Evolutionary conservation across 92 coral and sea anemone genomes (phyloP).

Genomic region (Porites lobata): DNA sequence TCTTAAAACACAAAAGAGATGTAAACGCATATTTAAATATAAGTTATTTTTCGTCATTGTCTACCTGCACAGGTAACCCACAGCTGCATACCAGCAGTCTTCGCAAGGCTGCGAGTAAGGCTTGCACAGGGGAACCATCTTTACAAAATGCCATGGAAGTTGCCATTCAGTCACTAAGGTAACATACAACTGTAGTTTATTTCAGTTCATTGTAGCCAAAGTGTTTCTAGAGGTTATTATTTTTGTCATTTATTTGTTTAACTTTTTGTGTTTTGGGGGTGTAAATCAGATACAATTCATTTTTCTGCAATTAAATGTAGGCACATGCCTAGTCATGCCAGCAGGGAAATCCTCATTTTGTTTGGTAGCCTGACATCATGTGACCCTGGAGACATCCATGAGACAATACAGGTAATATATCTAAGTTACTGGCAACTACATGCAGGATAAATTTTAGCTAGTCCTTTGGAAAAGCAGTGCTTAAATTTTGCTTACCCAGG

Average conservation of each 20-base stretch:
- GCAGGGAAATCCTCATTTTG: constrained; percentile 88
- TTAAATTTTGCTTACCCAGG: no score
- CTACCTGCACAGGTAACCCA: constrained; percentile 84
- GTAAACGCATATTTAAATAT: no score
- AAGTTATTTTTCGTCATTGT: not conserved
- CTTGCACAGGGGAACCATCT: constrained; percentile 97
- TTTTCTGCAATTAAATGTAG: constrained; percentile 27
- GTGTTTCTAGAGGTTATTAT: no score
- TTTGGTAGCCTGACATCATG: constrained; percentile 96
- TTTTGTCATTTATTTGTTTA: no score
- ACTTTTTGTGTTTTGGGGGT: no score
- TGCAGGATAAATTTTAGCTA: no score
- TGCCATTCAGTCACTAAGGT: constrained; percentile 91
- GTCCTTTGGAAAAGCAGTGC: no score
- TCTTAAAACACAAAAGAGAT: no score
- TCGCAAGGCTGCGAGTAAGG: constrained; percentile 78
- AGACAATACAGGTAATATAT: constrained; percentile 82
- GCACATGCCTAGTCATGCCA: constrained; percentile 99
- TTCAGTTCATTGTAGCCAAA: no score
- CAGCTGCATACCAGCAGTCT: constrained; percentile 86
- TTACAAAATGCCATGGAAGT: constrained; percentile 87
- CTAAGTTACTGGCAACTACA: no score
- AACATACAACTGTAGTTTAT: not conserved
- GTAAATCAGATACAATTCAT: no score
- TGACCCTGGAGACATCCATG: constrained; percentile 95